phyloP scores from a whole-genome alignment of 2,888 invertebrate genomes.

The Gari tellinella region DNA sequence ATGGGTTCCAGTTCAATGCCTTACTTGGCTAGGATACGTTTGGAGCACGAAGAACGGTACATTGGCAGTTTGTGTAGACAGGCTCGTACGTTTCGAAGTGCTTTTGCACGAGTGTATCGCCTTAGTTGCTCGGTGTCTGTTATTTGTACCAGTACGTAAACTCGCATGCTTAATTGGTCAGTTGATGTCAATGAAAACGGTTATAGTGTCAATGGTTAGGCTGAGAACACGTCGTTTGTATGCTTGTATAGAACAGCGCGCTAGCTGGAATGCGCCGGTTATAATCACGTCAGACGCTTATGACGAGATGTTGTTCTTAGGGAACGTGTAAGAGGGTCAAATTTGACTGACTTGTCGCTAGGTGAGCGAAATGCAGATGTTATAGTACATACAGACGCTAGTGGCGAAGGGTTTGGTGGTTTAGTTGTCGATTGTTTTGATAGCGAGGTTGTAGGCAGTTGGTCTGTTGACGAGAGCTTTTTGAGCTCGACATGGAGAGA shows the following conservation, averaged over 20 bases:
- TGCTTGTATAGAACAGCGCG: conserved; percentile 19
- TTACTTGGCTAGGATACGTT: conserved; percentile 48
- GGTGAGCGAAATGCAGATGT: neutral
- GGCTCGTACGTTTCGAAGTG: conserved; percentile 2
- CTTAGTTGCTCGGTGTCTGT: neutral
- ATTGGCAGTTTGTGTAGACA: conserved; percentile 34
- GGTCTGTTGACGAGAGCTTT: conserved; percentile 26
- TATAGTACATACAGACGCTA: conserved; percentile 34
- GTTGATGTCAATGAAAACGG: conserved; percentile 34
- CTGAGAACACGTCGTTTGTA: conserved; percentile 29
- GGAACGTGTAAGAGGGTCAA: conserved; percentile 4
- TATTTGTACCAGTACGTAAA: conserved; percentile 18
- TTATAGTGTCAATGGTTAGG: conserved; percentile 21
- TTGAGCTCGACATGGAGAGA: conserved; percentile 55
- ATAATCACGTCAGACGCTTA: conserved; percentile 10
- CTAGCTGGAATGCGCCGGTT: conserved; percentile 32
- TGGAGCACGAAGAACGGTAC: conserved; percentile 37
- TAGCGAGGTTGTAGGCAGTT: conserved; percentile 26
- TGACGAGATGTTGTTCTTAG: conserved; percentile 9
- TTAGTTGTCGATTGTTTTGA: conserved; percentile 20
- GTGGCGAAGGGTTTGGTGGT: conserved; percentile 35
- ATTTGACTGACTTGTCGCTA: neutral
- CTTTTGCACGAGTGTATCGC: conserved; percentile 3
- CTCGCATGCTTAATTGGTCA: conserved; percentile 39
- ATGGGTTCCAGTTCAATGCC: conserved; percentile 40